These are phyloP conservation scores for Cenopis cana DNA, from an alignment of 2,888 invertebrate species.

Conservation along the genomic window DNA sequence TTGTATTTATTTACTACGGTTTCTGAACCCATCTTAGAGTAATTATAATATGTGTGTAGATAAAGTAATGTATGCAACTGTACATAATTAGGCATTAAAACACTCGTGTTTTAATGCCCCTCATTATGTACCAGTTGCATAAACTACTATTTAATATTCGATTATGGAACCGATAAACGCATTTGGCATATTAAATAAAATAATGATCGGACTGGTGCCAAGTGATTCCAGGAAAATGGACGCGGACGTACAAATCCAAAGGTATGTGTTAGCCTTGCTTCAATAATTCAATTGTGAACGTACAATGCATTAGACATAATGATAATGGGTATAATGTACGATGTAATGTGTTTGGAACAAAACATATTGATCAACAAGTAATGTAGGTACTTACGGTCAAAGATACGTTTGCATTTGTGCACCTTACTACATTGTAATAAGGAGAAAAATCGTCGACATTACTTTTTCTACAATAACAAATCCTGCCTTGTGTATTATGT, in stretches of 20 bases:
- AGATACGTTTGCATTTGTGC: too few relatives aligned
- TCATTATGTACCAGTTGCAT: too few relatives aligned
- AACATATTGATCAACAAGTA: background rate
- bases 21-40: too few relatives aligned
- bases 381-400: background rate
- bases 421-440: too few relatives aligned
- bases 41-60: too few relatives aligned
- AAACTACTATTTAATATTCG: conserved; percentile 29
- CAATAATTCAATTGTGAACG: conserved; percentile 25
- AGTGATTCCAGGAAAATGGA: conserved; percentile 26
- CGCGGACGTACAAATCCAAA: conserved; percentile 18
- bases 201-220: conserved; percentile 38
- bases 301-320: conserved; percentile 15
- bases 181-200: conserved; percentile 24
- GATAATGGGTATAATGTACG: background rate
- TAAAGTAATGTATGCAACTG: too few relatives aligned
- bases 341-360: conserved; percentile 13
- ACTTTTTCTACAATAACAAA: background rate
- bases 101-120: too few relatives aligned
- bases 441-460: background rate
- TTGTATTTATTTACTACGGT: too few relatives aligned
- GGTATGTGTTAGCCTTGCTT: conserved; percentile 29
- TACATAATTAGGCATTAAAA: too few relatives aligned
- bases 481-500: background rate
- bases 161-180: conserved; percentile 24